Conservation (phyloP, 2,888 invertebrate genomes). For the Anaspis maculata region DNA sequence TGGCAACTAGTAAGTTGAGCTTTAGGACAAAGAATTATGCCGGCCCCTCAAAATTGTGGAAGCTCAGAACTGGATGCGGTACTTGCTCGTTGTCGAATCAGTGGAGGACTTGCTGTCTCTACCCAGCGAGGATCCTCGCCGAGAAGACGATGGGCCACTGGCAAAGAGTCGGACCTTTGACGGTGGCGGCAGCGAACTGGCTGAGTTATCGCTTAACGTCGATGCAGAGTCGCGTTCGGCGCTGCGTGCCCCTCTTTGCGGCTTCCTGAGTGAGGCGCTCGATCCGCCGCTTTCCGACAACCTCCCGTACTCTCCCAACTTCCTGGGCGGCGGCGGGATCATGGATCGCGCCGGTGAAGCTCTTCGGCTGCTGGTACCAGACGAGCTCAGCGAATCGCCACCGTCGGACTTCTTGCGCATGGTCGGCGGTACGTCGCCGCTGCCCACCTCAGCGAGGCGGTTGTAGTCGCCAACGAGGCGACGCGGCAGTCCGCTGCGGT, state of each 20-base stretch:
- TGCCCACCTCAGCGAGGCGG: too few species aligned
- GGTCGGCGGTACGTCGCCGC: constrained; percentile 37
- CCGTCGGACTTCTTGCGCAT: constrained; percentile 40
- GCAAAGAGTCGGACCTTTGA: constrained; percentile 47
- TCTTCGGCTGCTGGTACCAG: constrained; percentile 36
- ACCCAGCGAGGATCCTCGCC: constrained; percentile 51
- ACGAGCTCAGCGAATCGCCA: constrained; percentile 39
- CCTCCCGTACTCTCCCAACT: constrained; percentile 52
- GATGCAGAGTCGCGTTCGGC: constrained; percentile 48
- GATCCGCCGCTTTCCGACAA: constrained; percentile 46
- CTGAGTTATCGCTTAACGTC: constrained; percentile 49
- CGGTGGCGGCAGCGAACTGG: constrained; percentile 51
- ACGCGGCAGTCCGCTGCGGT: constrained; percentile 38
- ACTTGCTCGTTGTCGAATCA: constrained; percentile 55
- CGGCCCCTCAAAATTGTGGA: constrained; percentile 1
- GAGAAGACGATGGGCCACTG: constrained; percentile 29
- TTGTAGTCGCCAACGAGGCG: constrained; percentile 60
- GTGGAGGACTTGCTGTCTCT: constrained; percentile 45
- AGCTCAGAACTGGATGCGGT: constrained; percentile 61
- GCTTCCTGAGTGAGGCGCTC: constrained; percentile 34
- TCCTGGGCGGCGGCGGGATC: constrained; percentile 48
- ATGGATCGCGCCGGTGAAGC: constrained; percentile 45
- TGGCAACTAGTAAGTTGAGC: constrained; percentile 1
- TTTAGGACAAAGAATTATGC: constrained; percentile 1
- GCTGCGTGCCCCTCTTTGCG: constrained; percentile 40